phyloP scores from a whole-genome alignment of 2,888 invertebrate species.

The Drosophila histrio region DNA sequence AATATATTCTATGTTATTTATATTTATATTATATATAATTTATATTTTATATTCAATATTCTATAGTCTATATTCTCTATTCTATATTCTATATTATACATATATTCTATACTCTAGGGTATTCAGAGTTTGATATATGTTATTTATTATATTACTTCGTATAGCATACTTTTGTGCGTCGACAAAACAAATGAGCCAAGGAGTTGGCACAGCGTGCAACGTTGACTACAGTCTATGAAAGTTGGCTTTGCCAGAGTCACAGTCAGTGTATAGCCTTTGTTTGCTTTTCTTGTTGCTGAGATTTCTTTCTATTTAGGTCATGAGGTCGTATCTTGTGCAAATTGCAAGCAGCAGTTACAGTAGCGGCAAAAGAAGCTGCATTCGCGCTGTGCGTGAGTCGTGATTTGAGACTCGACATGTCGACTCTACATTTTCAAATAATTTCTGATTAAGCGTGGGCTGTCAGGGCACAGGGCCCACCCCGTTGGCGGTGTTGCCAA shows the following conservation, averaged over 20 bases:
- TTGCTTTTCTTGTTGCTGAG: constrained; percentile 52
- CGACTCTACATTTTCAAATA: constrained; percentile 79
- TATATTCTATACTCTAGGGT: too few relatives aligned
- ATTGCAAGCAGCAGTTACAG: constrained; percentile 53
- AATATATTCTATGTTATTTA: too few relatives aligned
- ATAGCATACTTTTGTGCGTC: constrained; percentile 54
- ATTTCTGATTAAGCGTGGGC: constrained; percentile 73
- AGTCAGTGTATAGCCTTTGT: constrained; percentile 36
- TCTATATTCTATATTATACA: too few relatives aligned
- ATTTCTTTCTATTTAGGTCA: constrained; percentile 69
- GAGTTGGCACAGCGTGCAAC: constrained; percentile 47
- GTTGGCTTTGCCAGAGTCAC: constrained; percentile 46
- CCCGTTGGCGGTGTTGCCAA: constrained; percentile 13
- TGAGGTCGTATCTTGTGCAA: constrained; percentile 76
- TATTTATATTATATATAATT: too few relatives aligned
- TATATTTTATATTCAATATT: too few relatives aligned
- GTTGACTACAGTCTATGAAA: constrained; percentile 67
- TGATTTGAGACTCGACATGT: constrained; percentile 62
- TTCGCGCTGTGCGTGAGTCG: constrained; percentile 61
- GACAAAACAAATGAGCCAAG: constrained; percentile 67
- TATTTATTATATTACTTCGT: constrained; percentile 5
- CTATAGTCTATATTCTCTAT: too few relatives aligned
- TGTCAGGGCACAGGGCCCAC: not conserved
- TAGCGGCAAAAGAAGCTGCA: constrained; percentile 20
- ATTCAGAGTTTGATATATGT: constrained; percentile 2